phyloP scores from a whole-genome alignment of 1,140 invertebrate species.

The Megathymus violae region DNA sequence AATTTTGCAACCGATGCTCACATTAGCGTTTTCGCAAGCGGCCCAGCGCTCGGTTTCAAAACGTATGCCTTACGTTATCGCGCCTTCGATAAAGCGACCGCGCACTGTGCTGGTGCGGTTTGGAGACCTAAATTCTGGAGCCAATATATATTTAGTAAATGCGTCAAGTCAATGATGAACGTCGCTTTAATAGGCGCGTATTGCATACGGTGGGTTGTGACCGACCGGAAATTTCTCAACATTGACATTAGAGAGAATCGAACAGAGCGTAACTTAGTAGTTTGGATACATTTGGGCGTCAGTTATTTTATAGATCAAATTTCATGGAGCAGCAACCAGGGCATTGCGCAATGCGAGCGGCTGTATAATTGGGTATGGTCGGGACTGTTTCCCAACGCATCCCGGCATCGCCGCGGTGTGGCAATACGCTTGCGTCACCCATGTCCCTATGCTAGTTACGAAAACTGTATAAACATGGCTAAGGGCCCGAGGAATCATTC shows the following conservation, averaged over 20 bases:
- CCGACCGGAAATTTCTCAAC: constrained; percentile 40
- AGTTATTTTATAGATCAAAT: constrained; percentile 57
- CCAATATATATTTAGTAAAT: constrained; percentile 41
- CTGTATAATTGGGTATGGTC: constrained; percentile 74
- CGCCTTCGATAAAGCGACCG: constrained; percentile 73
- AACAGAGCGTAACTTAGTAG: constrained; percentile 21
- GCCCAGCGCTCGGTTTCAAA: constrained; percentile 80
- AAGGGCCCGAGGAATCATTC: constrained; percentile 52
- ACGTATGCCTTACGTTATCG: constrained; percentile 81
- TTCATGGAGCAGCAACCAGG: constrained; percentile 48
- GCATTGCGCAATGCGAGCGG: constrained; percentile 56
- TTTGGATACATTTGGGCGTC: constrained; percentile 38
- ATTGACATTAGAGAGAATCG: constrained; percentile 35
- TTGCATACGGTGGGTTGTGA: not conserved
- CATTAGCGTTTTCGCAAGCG: constrained; percentile 82
- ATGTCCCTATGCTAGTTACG: constrained; percentile 76
- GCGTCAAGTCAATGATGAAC: constrained; percentile 13
- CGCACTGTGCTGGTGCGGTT: constrained; percentile 70
- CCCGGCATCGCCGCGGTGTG: constrained; percentile 71
- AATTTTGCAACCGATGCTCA: constrained; percentile 83
- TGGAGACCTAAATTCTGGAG: constrained; percentile 76
- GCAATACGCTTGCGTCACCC: constrained; percentile 77
- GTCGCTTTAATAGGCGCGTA: constrained; percentile 5
- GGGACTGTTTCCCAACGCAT: constrained; percentile 81
- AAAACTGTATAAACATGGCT: constrained; percentile 65